Evolutionary conservation across 2,113 vertebrate genomes (phyloP), one percentile per base, ranked within the genome.

Genomic region (Tragelaphus scriptus): DNA sequence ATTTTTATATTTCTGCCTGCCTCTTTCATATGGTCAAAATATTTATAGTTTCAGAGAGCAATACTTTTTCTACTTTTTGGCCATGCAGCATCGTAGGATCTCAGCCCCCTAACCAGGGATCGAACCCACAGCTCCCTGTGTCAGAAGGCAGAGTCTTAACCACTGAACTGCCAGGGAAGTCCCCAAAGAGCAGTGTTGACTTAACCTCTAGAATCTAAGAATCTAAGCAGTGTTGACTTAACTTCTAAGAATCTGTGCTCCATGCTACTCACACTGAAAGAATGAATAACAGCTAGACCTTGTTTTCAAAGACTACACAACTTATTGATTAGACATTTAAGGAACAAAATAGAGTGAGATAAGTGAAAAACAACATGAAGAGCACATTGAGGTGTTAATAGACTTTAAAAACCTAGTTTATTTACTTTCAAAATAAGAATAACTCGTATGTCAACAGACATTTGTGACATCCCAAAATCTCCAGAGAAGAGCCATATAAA

Each of bases 401-500:
- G 61, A 90, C 8, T 59, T 97, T 65, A 56, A 92, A 90, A 32
- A 55, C 0, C 7, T 61, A 40, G 26, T 85, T 40, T 55, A 77
- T 15, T 53, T 82, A 91, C 30, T 94, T 96, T 94, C 81, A 84
- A 93, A 91, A 63, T 91, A 85, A 92, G 68, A 65, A 84, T 10
- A 82, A 58, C 40, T 10, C 32, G 28, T 9, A 58, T 15, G 28
- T 77, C 68, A 56, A 71, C 4, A 26, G 14, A 51, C 3, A 7
- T 44, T 17, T 23, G 58, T 47, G 49, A 25, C 2, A 93, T 71
- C 30, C 40, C 28, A 5, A 63, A 36, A 58, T 53, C 32, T 93
- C 77, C 32, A 56, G 10, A 53, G 16, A 89, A 87, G 58, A 75
- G 61, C 49, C 63, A 23, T 19, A 10, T 5, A 55, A 59, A 4